Evolutionary conservation across 2,113 vertebrate genomes (phyloP).

Genomic region (Sigmodon hispidus): DNA sequence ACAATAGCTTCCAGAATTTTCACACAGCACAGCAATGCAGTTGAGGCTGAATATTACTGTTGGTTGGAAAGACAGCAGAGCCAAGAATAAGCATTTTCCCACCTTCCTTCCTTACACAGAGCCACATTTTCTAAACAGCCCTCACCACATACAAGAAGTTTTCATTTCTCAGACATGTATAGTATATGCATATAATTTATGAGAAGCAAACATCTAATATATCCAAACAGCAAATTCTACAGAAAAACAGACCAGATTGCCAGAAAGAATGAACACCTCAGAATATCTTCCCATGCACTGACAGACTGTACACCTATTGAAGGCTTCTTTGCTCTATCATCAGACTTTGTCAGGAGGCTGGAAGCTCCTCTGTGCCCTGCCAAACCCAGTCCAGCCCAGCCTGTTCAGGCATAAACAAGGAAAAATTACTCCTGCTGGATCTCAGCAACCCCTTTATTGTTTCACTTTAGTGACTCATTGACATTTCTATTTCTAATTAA

Average conservation of each 20-base stretch:
- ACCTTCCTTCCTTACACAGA: not conserved
- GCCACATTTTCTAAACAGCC: not conserved
- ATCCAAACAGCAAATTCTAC: not conserved
- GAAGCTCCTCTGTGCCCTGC: not conserved
- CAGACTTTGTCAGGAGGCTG: not conserved
- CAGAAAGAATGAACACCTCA: not conserved
- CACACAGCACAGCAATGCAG: not conserved
- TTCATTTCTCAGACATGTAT: not conserved
- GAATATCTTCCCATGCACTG: not conserved
- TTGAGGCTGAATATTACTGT: not conserved
- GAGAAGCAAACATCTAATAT: not conserved
- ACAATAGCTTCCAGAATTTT: not conserved
- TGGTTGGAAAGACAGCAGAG: not conserved
- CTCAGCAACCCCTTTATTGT: not conserved
- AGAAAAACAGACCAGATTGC: not conserved
- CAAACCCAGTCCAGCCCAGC: not conserved
- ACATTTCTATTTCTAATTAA: slow-evolving; percentile 73
- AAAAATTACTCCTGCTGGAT: not conserved
- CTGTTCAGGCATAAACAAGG: not conserved
- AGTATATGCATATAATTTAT: not conserved
- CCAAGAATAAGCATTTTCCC: not conserved
- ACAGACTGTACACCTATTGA: fast-evolving
- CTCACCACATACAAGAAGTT: not conserved
- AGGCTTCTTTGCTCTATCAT: not conserved
- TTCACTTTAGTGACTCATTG: slow-evolving; percentile 50